Evolutionary conservation across 1,140 invertebrate genomes (phyloP).

Genomic region (Acromyrmex charruanus): DNA sequence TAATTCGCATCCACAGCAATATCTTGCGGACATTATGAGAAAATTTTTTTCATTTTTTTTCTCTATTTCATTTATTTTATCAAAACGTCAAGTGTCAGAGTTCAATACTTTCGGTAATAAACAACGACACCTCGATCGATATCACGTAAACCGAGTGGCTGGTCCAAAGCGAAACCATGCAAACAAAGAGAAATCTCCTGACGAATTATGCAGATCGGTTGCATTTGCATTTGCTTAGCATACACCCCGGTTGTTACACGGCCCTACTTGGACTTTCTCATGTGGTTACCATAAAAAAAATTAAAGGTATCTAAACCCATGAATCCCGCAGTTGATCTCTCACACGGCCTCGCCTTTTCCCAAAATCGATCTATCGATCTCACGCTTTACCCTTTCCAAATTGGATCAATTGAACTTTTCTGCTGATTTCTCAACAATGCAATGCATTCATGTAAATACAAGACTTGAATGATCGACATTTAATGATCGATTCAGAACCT

Average conservation of each 20-base stretch:
- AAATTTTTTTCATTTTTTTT: background rate
- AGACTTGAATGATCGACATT: background rate
- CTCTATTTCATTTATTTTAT: background rate
- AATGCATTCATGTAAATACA: conserved; percentile 9
- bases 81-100: background rate
- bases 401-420: conserved; percentile 32
- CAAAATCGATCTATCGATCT: conserved; percentile 59
- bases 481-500: background rate
- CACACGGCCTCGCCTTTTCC: conserved; percentile 62
- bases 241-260: conserved; percentile 68
- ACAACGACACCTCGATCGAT: conserved; percentile 29
- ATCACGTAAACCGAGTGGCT: conserved; percentile 66
- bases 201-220: conserved; percentile 77
- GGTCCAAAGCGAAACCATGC: conserved; percentile 67
- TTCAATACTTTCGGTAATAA: conserved; percentile 34
- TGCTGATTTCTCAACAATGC: conserved; percentile 41
- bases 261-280: conserved; percentile 72
- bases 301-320: conserved; percentile 65
- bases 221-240: conserved; percentile 79
- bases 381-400: conserved; percentile 37
- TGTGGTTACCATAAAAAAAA: conserved; percentile 77
- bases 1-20: background rate
- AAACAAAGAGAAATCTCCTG: conserved; percentile 77
- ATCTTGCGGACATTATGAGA: background rate
- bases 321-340: conserved; percentile 66